Base-by-base conservation (phyloP, 1,140 invertebrate genomes). In the Parasteatoda tepidariorum region DNA sequence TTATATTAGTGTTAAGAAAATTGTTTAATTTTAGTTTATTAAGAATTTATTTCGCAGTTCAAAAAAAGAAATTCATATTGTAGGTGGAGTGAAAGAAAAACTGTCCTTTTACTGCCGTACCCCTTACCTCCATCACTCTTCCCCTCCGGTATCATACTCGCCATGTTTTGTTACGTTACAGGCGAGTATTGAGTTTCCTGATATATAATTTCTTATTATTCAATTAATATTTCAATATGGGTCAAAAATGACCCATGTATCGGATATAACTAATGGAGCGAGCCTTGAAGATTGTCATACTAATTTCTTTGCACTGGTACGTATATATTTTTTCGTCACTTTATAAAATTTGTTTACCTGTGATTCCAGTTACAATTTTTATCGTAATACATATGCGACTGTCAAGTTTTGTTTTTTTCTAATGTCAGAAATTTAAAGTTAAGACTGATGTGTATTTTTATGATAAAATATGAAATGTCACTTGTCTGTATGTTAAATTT, bases 271-370 rank as follows among this genome's bases (percentile, higher is more conserved):
- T 91, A 99, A 99, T 95, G 97, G 97, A 92, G 97, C 97, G 91
- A 98, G 96, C 93, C 94, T 99, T 92, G 97, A 99, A 94, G 97
- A 99, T 94, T 99, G 97, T 94, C 96, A 98, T 93, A 98, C 97
- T 91, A 99, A 99, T 94, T 97, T 99, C 93, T 99, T 98, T 92
- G 96, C 97, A 91, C 93, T 99, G 95, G 97, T 99, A 93, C 97
- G 96, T 95, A 76, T 48, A 48, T 2, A 13, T 48, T 41, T 13
- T 2, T 48, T 48, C 38, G 38, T 13, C 18, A 48, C 18, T 48
- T 48, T 48, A 48, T 2, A 48, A 48, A 18, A 13, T 48, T 41
- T 48, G 38, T 48, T 48, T 48, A 48, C 38, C 38, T 48, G 38
- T 48, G 18, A n/a, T n/a, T n/a, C n/a, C n/a, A n/a, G n/a, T n/a